A percentile compares a stretch with the other conserved stretches of the same genome.
Evolutionary conservation across 1,140 invertebrate species (phyloP).

Genomic region (Drosophila simulans): DNA sequence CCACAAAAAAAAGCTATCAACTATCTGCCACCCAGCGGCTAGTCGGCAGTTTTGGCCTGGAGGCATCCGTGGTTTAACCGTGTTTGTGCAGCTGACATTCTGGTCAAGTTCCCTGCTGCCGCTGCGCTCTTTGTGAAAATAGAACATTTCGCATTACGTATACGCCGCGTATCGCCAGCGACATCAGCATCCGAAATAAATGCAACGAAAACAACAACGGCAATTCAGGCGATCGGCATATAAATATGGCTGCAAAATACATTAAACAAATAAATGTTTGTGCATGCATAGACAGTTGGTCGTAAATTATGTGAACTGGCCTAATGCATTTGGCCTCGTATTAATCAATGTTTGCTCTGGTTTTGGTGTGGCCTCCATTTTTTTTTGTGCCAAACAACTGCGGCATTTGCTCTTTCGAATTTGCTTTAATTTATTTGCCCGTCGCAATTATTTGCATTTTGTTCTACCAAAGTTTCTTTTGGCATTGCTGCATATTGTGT

Average conservation of each 20-base stretch:
- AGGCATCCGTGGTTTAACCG: conserved; percentile 34
- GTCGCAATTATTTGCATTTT: conserved; percentile 73
- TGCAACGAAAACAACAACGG: conserved; percentile 18
- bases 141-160: conserved; percentile 36
- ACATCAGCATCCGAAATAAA: conserved; percentile 31
- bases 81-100: conserved; percentile 75
- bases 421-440: conserved; percentile 72
- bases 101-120: conserved; percentile 59
- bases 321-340: conserved; percentile 79
- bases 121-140: conserved; percentile 14
- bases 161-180: conserved; percentile 40
- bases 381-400: conserved; percentile 45
- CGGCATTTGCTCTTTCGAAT: conserved; percentile 19
- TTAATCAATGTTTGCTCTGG: conserved; percentile 72
- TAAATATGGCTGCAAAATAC: conserved; percentile 50
- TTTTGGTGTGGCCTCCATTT: conserved; percentile 39
- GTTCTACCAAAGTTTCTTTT: conserved; percentile 42
- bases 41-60: conserved; percentile 12
- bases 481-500: conserved; percentile 1
- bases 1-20: conserved; percentile 12
- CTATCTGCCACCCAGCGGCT: not conserved
- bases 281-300: conserved; percentile 22
- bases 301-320: conserved; percentile 69
- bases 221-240: conserved; percentile 26
- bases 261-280: conserved; percentile 62